Conservation (phyloP, 2,888 invertebrate species). For the Hydroisotoma schaefferi region DNA sequence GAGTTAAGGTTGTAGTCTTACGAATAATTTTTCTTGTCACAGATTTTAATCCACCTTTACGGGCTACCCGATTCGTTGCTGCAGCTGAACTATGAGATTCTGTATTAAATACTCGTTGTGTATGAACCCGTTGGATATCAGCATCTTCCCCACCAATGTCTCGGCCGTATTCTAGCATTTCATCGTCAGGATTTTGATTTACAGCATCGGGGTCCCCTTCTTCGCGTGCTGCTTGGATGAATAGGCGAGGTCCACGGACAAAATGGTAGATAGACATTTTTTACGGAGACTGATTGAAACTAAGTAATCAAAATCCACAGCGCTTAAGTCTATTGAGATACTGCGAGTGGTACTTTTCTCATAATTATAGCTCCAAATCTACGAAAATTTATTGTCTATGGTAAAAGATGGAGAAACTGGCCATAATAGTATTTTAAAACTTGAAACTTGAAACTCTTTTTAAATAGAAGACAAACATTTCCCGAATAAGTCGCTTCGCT, state of each 20-base stretch:
- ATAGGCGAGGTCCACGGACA: constrained; percentile 69
- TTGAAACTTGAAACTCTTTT: too few relatives aligned
- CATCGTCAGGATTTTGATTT: constrained; percentile 50
- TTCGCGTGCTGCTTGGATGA: constrained; percentile 70
- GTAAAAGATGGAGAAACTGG: too few relatives aligned
- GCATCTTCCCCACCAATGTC: constrained; percentile 53
- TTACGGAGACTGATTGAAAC: too few relatives aligned
- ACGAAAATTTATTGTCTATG: too few relatives aligned
- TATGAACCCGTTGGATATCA: constrained; percentile 70
- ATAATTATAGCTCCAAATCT: too few relatives aligned
- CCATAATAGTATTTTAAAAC: too few relatives aligned
- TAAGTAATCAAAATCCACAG: too few relatives aligned
- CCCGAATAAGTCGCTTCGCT: too few relatives aligned
- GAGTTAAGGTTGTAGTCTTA: constrained; percentile 81
- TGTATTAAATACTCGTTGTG: constrained; percentile 76
- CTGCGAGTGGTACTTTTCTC: too few relatives aligned
- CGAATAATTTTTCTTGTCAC: constrained; percentile 82
- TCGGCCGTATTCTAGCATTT: constrained; percentile 58
- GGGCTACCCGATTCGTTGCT: constrained; percentile 78
- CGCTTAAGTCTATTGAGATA: too few relatives aligned
- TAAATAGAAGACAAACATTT: too few relatives aligned
- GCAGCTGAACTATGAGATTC: constrained; percentile 74
- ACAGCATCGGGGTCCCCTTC: constrained; percentile 60
- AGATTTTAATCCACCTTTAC: constrained; percentile 72
- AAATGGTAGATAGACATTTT: constrained; percentile 73